A percentile compares a stretch with the other conserved stretches of the same genome.
Evolutionary conservation across 1,140 invertebrate genomes (phyloP).

Genomic region (Bombyx mori): DNA sequence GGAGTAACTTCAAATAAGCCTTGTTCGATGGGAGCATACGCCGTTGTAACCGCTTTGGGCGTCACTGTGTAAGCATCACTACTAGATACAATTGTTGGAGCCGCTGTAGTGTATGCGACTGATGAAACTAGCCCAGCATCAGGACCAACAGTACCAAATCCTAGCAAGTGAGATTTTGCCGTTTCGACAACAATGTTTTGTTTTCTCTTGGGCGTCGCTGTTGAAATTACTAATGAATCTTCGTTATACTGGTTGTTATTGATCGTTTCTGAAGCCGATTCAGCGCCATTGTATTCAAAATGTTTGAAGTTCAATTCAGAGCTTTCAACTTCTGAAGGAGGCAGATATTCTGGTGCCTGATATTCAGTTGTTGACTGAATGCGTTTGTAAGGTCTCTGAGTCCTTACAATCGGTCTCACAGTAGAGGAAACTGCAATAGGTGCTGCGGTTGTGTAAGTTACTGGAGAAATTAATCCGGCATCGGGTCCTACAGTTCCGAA

Average conservation of each 20-base stretch:
- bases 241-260: slow-evolving; percentile 39
- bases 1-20: slow-evolving; percentile 50
- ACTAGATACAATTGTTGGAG: slow-evolving; percentile 24
- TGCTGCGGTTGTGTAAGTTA: slow-evolving; percentile 36
- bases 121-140: slow-evolving; percentile 47
- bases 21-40: slow-evolving; percentile 45
- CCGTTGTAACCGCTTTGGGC: slow-evolving; percentile 36
- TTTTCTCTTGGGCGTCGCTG: slow-evolving; percentile 38
- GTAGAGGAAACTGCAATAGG: slow-evolving; percentile 28
- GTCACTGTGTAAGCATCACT: slow-evolving; percentile 18
- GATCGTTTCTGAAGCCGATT: slow-evolving; percentile 18
- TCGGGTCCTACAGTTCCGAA: slow-evolving; percentile 65
- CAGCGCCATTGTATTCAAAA: slow-evolving; percentile 21
- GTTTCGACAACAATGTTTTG: slow-evolving; percentile 60
- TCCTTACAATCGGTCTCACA: slow-evolving; percentile 32
- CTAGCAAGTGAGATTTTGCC: slow-evolving; percentile 52
- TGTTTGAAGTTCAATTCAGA: slow-evolving; percentile 25
- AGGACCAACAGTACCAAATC: slow-evolving; percentile 49
- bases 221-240: slow-evolving; percentile 20
- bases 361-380: slow-evolving; percentile 40
- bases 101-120: slow-evolving; percentile 30
- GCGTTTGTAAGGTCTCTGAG: slow-evolving; percentile 29
- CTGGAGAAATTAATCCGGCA: slow-evolving; percentile 53
- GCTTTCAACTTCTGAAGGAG: slow-evolving; percentile 27
- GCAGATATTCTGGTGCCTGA: slow-evolving; percentile 54